Base-by-base conservation (phyloP, 2,888 invertebrate genomes). In the Stenchaetothrips biformis region DNA sequence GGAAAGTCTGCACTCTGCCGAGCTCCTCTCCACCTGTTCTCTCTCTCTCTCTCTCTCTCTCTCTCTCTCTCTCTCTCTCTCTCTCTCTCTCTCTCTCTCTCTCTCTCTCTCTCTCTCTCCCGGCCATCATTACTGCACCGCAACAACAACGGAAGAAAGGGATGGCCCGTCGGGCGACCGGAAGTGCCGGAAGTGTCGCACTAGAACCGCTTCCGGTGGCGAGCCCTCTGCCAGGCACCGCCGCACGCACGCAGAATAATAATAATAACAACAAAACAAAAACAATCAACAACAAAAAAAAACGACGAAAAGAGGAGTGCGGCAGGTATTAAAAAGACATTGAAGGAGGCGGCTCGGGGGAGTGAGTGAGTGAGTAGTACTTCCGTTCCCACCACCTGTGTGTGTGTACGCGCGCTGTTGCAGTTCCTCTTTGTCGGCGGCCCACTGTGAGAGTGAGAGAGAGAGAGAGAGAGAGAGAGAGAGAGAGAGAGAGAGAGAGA, bases 401-500 rank as follows among this genome's bases (percentile, higher is more conserved):
- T 49, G 79, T 74, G 67, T 8, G 37, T 7, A 47, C 11, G n/a
- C 37, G 67, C 59, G 37, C 37, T 37, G 37, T 37, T 37, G 37
- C 37, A 37, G 37, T 37, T 37, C 37, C 37, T 37, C 37, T 37
- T 37, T 37, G 37, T 37, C 37, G 37, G 62, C 18, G 48, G 77
- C 48, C 48, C 48, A 48, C n/a, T 48, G 80, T n/a, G 37, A 37
- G 49, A 49, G 49, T 37, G 79, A 37, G 48, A 8, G 78, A 59
- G 79, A 81, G 62, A 79, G 11, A 80, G 78, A 74, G 74, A 53
- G 78, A 80, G 77, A 59, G 62, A 79, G 79, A 74, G 77, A 78
- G 81, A 80, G 82, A 74, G 81, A 81, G 82, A 81, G 82, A 37
- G 25, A 81, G 80, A 79, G 80, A 79, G 77, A 74, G 80, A 81